Conservation (phyloP, 2,797 vertebrate species). For the Acipenser transmontanus region DNA sequence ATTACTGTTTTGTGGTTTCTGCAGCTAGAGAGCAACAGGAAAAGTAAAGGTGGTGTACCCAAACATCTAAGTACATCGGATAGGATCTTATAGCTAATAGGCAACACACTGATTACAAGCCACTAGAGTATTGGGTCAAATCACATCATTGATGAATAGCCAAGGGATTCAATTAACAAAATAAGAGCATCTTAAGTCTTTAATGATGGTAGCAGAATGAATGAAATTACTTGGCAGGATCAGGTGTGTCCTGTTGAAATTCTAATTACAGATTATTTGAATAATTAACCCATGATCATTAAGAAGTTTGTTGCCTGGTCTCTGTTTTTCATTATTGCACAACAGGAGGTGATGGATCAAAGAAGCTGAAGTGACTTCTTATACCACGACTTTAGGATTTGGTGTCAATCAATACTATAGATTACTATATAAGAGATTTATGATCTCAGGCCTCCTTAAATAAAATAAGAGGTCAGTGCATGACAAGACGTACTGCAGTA, state of each 20-base stretch:
- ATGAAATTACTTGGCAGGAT: conserved; percentile 44
- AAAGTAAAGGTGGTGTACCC: conserved; percentile 54
- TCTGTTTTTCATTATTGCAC: not conserved
- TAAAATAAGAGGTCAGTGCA: conserved; percentile 40
- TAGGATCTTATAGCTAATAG: conserved; percentile 58
- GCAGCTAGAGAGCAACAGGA: conserved; percentile 16
- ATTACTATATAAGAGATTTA: not conserved
- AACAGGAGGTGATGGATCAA: conserved; percentile 7
- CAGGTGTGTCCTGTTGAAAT: conserved; percentile 44
- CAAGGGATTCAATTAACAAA: conserved; percentile 69
- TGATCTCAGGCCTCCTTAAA: not conserved
- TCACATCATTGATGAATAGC: conserved; percentile 65
- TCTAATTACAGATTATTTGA: conserved; percentile 46
- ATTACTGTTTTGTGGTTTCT: no score
- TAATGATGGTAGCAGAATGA: conserved; percentile 43
- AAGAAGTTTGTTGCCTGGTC: conserved; percentile 32
- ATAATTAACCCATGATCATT: conserved; percentile 42
- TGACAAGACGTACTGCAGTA: conserved; percentile 12
- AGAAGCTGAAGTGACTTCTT: not conserved
- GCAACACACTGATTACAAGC: conserved; percentile 59
- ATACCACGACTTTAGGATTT: not conserved
- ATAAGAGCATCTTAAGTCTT: conserved; percentile 40
- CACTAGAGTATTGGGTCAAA: conserved; percentile 60
- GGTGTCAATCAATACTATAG: conserved; percentile 12
- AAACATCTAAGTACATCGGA: conserved; percentile 62